Conservation (phyloP, 53 echinoderm and acorn worm genomes). For the Paelopatides confundens region DNA sequence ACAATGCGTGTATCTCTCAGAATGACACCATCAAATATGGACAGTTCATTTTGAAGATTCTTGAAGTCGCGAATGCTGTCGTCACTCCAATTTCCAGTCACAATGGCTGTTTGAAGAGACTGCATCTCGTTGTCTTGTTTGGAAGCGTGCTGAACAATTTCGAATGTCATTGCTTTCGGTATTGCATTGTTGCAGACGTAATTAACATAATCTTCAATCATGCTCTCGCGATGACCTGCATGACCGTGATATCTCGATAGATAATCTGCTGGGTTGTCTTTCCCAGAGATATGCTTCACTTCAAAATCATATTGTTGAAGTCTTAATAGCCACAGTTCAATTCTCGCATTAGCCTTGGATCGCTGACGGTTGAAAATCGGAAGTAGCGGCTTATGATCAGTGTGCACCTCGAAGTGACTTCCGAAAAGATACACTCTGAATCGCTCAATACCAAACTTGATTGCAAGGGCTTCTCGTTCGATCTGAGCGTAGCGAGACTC, state of each 20-base stretch:
- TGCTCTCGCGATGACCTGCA: neutral
- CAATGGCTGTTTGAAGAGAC: constrained; percentile 11
- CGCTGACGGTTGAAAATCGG: constrained; percentile 62
- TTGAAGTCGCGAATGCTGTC: constrained; percentile 8
- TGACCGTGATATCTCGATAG: constrained; percentile 59
- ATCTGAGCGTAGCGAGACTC: no score
- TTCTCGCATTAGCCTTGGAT: no score
- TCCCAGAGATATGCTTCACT: constrained; percentile 63
- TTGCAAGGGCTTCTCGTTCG: no score
- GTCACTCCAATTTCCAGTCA: constrained; percentile 42
- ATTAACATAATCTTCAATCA: constrained; percentile 54
- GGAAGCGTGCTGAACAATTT: constrained; percentile 49
- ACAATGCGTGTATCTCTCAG: constrained; percentile 43
- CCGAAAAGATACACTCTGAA: constrained; percentile 75
- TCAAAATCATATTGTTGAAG: constrained; percentile 71
- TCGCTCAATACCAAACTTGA: constrained; percentile 63
- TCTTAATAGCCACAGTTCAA: neutral
- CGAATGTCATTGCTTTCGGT: constrained; percentile 71
- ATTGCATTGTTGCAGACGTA: constrained; percentile 66
- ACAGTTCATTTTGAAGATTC: constrained; percentile 41
- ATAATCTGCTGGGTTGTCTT: constrained; percentile 80
- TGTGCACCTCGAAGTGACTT: constrained; percentile 52
- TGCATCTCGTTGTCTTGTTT: constrained; percentile 37
- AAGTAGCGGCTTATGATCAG: constrained; percentile 76
- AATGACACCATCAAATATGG: constrained; percentile 42